Percentiles rank a stretch among this genome's conserved stretches.
phyloP scores from a whole-genome alignment of 2,113 vertebrate species.

The Antechinus flavipes region DNA sequence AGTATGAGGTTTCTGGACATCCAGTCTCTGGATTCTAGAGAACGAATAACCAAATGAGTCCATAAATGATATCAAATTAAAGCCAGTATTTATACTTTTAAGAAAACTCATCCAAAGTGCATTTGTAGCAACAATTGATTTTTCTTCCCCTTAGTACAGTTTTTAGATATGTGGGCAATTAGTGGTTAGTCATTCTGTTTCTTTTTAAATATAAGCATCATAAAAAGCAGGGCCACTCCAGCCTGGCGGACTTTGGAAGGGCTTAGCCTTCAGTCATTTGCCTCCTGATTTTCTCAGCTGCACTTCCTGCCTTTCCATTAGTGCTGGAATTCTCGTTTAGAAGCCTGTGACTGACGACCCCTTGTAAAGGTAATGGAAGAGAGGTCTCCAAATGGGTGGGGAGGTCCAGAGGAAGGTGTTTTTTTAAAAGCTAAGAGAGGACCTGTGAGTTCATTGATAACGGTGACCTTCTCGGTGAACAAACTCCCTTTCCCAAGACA shows the following conservation, averaged over 20 bases:
- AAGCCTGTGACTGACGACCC: background rate
- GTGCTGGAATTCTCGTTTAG: background rate
- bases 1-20: background rate
- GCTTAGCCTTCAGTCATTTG: background rate
- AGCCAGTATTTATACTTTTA: background rate
- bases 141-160: background rate
- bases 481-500: background rate
- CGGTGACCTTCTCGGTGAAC: background rate
- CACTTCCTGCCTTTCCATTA: background rate
- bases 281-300: background rate
- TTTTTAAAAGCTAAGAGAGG: background rate
- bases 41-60: background rate
- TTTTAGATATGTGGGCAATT: background rate
- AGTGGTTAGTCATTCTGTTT: background rate
- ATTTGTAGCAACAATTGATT: background rate
- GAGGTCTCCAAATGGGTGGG: background rate
- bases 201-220: background rate
- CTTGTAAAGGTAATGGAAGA: background rate
- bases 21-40: background rate
- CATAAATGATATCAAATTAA: background rate
- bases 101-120: background rate
- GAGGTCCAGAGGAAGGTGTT: background rate
- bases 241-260: slow-evolving; percentile 3
- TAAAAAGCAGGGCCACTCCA: background rate
- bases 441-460: background rate